A percentile compares a stretch with the other conserved stretches of the same genome.
phyloP scores from a whole-genome alignment of 2,113 vertebrate species.

The Hucho hucho region DNA sequence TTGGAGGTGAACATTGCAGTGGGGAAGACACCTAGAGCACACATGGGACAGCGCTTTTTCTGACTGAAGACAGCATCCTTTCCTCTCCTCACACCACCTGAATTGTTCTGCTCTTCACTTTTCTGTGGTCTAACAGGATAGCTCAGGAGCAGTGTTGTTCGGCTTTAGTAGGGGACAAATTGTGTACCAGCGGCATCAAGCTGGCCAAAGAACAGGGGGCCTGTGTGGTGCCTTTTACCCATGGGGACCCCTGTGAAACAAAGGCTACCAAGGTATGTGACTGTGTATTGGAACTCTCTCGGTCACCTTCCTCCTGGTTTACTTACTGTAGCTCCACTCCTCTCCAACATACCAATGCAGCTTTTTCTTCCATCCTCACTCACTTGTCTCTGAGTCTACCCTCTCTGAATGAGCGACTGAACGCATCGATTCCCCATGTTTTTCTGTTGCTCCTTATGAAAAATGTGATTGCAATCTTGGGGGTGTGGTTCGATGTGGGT shows the following conservation, averaged over 20 bases:
- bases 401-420: neutral
- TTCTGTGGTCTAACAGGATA: slow-evolving; percentile 33
- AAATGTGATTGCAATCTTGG: too few relatives aligned
- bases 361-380: neutral
- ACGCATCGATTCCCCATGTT: too few relatives aligned
- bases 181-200: slow-evolving; percentile 50
- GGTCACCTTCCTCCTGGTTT: neutral
- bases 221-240: slow-evolving; percentile 56
- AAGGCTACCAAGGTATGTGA: slow-evolving; percentile 50
- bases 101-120: neutral
- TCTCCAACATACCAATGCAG: neutral
- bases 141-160: slow-evolving; percentile 62
- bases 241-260: slow-evolving; percentile 39
- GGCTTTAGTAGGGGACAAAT: neutral
- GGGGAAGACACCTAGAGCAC: slow-evolving; percentile 48
- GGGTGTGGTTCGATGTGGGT: too few relatives aligned
- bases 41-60: slow-evolving; percentile 22
- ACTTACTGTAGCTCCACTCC: neutral
- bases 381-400: too few relatives aligned
- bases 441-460: too few relatives aligned
- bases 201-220: slow-evolving; percentile 27
- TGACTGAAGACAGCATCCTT: neutral
- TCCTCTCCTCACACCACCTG: neutral
- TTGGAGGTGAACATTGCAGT: slow-evolving; percentile 21
- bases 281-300: neutral